These are phyloP conservation scores for Melierax canorus DNA, from an alignment of 2,113 vertebrate species.

Conservation along the genomic window DNA sequence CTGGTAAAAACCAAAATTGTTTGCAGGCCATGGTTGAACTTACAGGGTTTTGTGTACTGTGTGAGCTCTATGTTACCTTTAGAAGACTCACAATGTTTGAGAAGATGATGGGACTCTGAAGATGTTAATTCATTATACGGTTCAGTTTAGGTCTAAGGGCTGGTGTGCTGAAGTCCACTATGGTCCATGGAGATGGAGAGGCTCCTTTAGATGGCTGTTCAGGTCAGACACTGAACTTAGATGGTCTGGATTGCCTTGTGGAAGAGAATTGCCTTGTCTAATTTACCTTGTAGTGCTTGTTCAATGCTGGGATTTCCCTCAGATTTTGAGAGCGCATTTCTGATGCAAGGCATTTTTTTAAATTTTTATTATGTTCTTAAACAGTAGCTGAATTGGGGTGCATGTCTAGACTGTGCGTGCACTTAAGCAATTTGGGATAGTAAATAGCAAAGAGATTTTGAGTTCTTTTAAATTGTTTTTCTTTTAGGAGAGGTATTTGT, in stretches of 20 bases:
- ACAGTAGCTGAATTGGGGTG: not conserved
- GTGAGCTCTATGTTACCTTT: not conserved
- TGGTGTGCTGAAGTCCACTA: not conserved
- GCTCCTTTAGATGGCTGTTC: not conserved
- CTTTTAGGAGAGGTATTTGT: not conserved
- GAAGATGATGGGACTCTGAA: not conserved
- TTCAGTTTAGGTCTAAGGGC: not conserved
- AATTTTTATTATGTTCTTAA: not conserved
- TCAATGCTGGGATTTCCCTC: not conserved
- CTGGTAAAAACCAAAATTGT: not conserved
- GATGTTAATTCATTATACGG: not conserved
- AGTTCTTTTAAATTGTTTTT: not conserved
- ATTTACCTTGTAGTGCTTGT: not conserved
- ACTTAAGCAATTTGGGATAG: not conserved
- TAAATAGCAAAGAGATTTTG: not conserved
- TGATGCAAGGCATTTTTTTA: not conserved
- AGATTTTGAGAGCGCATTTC: not conserved
- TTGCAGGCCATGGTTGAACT: not conserved
- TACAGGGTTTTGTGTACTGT: not conserved
- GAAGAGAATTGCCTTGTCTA: not conserved
- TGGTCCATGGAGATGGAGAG: not conserved
- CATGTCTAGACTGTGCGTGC: not conserved
- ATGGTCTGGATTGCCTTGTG: not conserved
- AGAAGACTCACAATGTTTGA: not conserved
- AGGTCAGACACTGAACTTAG: not conserved